Base-by-base conservation (phyloP, 2,888 invertebrate species). In the Baronia brevicornis region DNA sequence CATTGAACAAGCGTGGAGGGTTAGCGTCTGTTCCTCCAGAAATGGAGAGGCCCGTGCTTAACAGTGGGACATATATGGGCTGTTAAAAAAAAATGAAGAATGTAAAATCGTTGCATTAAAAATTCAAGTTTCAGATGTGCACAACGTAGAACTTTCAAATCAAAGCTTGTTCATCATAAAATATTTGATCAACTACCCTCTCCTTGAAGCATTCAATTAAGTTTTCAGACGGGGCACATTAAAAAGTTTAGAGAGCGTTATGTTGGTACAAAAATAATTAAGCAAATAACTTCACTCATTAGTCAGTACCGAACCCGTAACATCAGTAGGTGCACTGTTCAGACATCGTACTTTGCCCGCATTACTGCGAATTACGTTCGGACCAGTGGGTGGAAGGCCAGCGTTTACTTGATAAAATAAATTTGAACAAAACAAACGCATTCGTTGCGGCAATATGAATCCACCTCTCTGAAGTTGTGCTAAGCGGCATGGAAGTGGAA, bases 321-420 rank as follows among this genome's bases (percentile, higher is more conserved):
- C 47, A 54, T 40, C 47, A 41, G 40, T 48, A 44, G 53, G 42
- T 37, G 34, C 36, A 44, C 35, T 39, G 36, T 37, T 41, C 39
- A 46, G 39, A 43, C 41, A 45, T 33, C 37, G 36, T 30, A 44
- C 44, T 42, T 36, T 58, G 54, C 73, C 67, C 73, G 72, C 73
- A 78, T 74, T 70, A 70, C 70, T 61, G 56, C 67, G 63, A 51
- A 67, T 80, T 82, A 75, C 43, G 44, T 63, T 44, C 79, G 50
- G 60, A 46, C 61, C 80, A 80, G 41, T 82, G 82, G 55, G 70
- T 62, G 60, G 72, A 71, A 73, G 60, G 58, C 78, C 70, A 66
- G 66, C 72, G 69, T 77, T 79, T 78, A 79, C 78, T 82, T 78
- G 79, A 84, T 82, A 80, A 82, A 82, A 84, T 84, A 79, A 78